phyloP scores from a whole-genome alignment of 2,113 vertebrate species.

The Puma concolor region DNA sequence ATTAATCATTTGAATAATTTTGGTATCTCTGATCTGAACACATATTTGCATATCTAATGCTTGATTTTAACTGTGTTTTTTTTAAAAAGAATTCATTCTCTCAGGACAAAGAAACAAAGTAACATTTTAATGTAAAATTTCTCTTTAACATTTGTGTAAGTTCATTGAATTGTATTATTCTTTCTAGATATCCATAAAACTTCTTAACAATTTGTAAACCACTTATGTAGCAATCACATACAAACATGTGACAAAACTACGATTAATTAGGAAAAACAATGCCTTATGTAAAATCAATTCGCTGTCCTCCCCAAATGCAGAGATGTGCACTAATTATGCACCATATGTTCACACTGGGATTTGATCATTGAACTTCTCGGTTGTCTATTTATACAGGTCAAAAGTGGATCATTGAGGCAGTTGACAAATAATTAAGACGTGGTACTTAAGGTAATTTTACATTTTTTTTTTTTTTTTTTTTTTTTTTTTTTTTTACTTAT shows the following conservation, averaged over 20 bases:
- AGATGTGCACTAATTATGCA: conserved; percentile 1
- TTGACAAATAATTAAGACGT: conserved; percentile 25
- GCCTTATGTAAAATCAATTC: neutral
- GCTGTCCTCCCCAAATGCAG: neutral
- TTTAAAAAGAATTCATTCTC: conserved; percentile 85
- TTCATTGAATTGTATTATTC: conserved; percentile 77
- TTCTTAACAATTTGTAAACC: conserved; percentile 80
- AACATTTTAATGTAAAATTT: conserved; percentile 87
- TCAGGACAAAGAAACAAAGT: conserved; percentile 90
- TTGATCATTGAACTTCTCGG: conserved; percentile 28
- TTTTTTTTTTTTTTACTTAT: conserved; percentile 55
- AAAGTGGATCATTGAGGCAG: neutral
- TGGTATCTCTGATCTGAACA: conserved; percentile 96
- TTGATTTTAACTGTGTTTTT: conserved; percentile 90
- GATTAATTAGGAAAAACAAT: conserved; percentile 58
- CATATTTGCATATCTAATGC: conserved; percentile 98
- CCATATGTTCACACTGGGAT: conserved; percentile 49
- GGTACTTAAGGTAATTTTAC: conserved; percentile 15
- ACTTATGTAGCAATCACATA: conserved; percentile 66
- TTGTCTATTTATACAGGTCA: conserved; percentile 13
- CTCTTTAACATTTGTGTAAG: conserved; percentile 76
- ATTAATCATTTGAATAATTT: conserved; percentile 99
- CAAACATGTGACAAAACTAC: conserved; percentile 28
- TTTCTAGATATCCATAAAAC: conserved; percentile 73
- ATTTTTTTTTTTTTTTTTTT: conserved; percentile 51